Base-by-base conservation (phyloP, 35 echinoderm and acorn worm species). In the Patiria miniata region DNA sequence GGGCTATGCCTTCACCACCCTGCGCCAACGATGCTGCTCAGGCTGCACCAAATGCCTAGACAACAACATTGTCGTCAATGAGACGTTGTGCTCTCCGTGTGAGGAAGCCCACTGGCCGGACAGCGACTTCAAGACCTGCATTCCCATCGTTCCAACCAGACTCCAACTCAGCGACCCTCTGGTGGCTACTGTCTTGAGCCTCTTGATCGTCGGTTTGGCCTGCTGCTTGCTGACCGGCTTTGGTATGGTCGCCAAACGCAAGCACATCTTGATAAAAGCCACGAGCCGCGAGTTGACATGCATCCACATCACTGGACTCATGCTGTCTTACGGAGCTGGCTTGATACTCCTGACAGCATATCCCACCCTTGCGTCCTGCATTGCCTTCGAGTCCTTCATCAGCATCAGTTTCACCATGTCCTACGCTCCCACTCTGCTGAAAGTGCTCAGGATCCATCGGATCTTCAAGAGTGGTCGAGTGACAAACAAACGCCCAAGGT, bases 211-310 rank as follows among this genome's bases (percentile, higher is more conserved):
- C 29, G 86, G 86, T 6, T 38, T 88, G 1, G 5, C 59, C 1
- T 36, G 39, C n/a, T 79, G 73, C 21, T 21, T 79, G 2, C 15
- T 42, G 44, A 61, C 77, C 30, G 23, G 39, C 17, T 5, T 58
- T 2, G 61, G 39, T 22, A 76, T 84, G 39, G 51, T 83, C 7
- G 39, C 76, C 3, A 47, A 90, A 21, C 69, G 47, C 37, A 77
- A 83, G 17, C 39, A 50, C 37, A 59, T 38, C 0, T 23, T 84
- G 38, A 54, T 90, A 0, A 90, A 90, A 30, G 88, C 88, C 28
- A 77, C 58, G 8, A 78, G 88, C 52, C 40, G 88, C 22, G 88
- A 90, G 57, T 81, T 90, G 23, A 90, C 80, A 8, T 77, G 19
- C 21, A 84, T 90, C 10, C 82, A 83, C 56, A 34, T 90, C 19